phyloP scores from a whole-genome alignment of 2,888 invertebrate genomes.

The Syrista parreyssii region DNA sequence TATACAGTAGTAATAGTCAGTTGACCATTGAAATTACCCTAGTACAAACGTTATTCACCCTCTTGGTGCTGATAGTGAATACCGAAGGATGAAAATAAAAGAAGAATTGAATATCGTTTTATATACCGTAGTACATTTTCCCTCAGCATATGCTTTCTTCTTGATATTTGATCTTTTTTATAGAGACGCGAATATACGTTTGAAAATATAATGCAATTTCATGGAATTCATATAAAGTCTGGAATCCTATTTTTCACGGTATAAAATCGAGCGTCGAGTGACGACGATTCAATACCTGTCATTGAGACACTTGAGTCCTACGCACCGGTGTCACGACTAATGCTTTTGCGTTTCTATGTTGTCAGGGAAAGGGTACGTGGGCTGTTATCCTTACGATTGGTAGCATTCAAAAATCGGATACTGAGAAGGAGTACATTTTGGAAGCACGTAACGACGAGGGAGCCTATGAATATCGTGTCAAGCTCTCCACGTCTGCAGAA shows the following conservation, averaged over 20 bases:
- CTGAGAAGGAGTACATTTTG: slow-evolving; percentile 77
- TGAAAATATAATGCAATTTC: not conserved
- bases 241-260: not conserved
- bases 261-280: not conserved
- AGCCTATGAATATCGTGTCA: slow-evolving; percentile 72
- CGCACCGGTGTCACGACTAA: not conserved
- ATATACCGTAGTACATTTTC: not conserved
- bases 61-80: not conserved
- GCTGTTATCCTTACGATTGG: slow-evolving; percentile 76
- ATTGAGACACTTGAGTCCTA: not conserved
- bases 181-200: not conserved
- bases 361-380: slow-evolving; percentile 76
- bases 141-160: not conserved
- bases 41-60: not conserved
- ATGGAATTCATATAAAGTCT: not conserved
- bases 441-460: slow-evolving; percentile 79
- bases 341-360: slow-evolving; percentile 8
- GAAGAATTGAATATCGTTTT: not conserved
- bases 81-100: not conserved
- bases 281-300: not conserved
- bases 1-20: not conserved
- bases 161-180: not conserved
- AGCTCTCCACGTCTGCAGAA: slow-evolving; percentile 76
- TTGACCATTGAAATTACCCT: not conserved
- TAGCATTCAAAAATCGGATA: slow-evolving; percentile 79